These are phyloP conservation scores for Polyommatus icarus DNA, from an alignment of 2,888 invertebrate species.

Conservation along the genomic window DNA sequence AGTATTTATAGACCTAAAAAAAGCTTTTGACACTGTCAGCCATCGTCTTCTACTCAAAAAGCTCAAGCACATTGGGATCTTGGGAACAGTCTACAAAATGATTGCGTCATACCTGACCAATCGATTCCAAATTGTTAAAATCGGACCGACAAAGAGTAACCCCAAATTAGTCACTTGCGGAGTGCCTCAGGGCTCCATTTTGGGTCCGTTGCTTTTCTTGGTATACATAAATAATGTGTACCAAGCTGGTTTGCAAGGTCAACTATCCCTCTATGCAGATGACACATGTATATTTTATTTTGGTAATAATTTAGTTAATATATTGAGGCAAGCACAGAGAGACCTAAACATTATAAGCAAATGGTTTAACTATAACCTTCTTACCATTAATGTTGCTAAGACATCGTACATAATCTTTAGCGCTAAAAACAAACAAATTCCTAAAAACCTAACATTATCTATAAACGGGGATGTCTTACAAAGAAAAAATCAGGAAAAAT, in stretches of 20 bases:
- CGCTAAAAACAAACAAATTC: slow-evolving; percentile 25
- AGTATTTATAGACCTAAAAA: slow-evolving; percentile 28
- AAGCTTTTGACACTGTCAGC: slow-evolving; percentile 27
- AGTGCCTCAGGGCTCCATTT: slow-evolving; percentile 30
- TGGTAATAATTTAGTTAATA: slow-evolving; percentile 4
- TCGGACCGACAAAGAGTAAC: slow-evolving; percentile 5
- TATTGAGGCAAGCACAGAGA: neutral
- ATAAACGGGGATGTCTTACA: slow-evolving; percentile 25
- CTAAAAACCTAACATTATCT: neutral
- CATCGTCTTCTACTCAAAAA: neutral
- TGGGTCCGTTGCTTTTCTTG: slow-evolving; percentile 26
- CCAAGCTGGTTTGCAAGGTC: slow-evolving; percentile 20
- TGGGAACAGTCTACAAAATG: neutral
- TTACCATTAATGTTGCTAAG: slow-evolving; percentile 24
- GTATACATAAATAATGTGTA: slow-evolving; percentile 26
- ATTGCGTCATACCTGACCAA: slow-evolving; percentile 7
- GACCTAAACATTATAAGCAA: slow-evolving; percentile 18
- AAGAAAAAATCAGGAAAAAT: slow-evolving; percentile 22
- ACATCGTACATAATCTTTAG: slow-evolving; percentile 13
- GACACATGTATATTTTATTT: slow-evolving; percentile 30
- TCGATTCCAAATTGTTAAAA: slow-evolving; percentile 18
- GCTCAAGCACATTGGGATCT: slow-evolving; percentile 8
- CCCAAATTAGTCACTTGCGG: slow-evolving; percentile 9
- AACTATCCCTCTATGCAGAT: slow-evolving; percentile 28
- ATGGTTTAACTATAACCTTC: slow-evolving; percentile 19